Percentiles rank a stretch among this genome's conserved stretches.
phyloP scores from a whole-genome alignment of 1,140 invertebrate genomes.

The Microplitis mediator region DNA sequence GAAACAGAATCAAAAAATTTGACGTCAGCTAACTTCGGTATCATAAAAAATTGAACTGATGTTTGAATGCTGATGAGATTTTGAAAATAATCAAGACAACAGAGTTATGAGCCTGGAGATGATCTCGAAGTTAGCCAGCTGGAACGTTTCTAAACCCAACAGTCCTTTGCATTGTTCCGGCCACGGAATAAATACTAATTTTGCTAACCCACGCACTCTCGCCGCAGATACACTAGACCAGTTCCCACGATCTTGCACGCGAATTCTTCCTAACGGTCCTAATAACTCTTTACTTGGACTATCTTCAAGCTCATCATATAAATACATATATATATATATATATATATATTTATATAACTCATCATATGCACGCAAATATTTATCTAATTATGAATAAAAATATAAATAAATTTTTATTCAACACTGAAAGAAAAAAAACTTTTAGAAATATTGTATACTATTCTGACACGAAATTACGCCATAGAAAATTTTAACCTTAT shows the following conservation, averaged over 20 bases:
- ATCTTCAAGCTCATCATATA: too few relatives aligned
- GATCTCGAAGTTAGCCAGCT: constrained; percentile 26
- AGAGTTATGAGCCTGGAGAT: constrained; percentile 8
- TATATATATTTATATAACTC: too few relatives aligned
- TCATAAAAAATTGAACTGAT: background rate
- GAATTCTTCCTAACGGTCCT: constrained; percentile 35
- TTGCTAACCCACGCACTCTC: constrained; percentile 34
- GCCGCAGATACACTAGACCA: constrained; percentile 32
- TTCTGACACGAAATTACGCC: too few relatives aligned
- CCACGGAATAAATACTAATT: constrained; percentile 37
- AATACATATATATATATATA: too few relatives aligned
- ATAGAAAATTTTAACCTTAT: too few relatives aligned
- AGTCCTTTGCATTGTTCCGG: constrained; percentile 18
- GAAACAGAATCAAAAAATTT: background rate
- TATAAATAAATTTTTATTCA: too few relatives aligned
- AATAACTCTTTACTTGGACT: too few relatives aligned
- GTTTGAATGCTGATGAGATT: too few relatives aligned
- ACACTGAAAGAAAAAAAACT: too few relatives aligned
- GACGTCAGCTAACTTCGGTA: background rate
- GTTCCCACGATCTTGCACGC: constrained; percentile 40
- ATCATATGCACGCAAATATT: too few relatives aligned
- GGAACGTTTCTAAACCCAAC: constrained; percentile 21
- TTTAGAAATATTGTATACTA: too few relatives aligned
- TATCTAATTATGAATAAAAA: too few relatives aligned
- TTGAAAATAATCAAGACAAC: background rate